A percentile compares a stretch with the other conserved stretches of the same genome.
These are phyloP conservation scores for Sapayoa aenigma DNA, from an alignment of 2,113 vertebrate species.

Conservation along the genomic window DNA sequence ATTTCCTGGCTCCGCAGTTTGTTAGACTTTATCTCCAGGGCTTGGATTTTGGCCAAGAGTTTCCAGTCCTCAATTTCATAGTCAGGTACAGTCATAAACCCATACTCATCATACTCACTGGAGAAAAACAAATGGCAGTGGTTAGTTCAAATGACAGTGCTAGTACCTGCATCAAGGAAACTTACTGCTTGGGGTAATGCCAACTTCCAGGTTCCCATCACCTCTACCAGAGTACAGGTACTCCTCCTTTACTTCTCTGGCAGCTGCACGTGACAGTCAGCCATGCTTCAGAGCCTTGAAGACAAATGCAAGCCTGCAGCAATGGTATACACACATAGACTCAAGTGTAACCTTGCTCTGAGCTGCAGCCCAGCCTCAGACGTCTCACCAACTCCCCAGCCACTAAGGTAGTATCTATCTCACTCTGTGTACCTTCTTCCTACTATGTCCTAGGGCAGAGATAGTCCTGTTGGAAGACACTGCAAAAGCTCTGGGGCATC, in stretches of 20 bases:
- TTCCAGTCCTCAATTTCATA: constrained; percentile 91
- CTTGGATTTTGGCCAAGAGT: constrained; percentile 91
- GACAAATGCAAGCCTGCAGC: neutral
- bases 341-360: neutral
- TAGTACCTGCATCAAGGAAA: neutral
- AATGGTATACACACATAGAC: neutral
- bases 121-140: neutral
- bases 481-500: neutral
- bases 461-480: neutral
- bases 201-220: neutral
- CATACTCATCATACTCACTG: constrained; percentile 90
- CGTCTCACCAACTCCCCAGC: neutral
- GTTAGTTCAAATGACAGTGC: neutral
- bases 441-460: neutral
- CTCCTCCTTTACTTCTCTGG: neutral
- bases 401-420: neutral
- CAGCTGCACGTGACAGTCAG: neutral
- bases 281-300: neutral
- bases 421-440: neutral
- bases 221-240: neutral
- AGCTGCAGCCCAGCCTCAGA: neutral
- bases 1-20: constrained; percentile 80
- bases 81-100: constrained; percentile 87
- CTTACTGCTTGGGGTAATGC: neutral
- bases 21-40: constrained; percentile 86